These are phyloP conservation scores for Stenopsyche tienmushanensis DNA, from an alignment of 1,140 invertebrate species.

Conservation along the genomic window DNA sequence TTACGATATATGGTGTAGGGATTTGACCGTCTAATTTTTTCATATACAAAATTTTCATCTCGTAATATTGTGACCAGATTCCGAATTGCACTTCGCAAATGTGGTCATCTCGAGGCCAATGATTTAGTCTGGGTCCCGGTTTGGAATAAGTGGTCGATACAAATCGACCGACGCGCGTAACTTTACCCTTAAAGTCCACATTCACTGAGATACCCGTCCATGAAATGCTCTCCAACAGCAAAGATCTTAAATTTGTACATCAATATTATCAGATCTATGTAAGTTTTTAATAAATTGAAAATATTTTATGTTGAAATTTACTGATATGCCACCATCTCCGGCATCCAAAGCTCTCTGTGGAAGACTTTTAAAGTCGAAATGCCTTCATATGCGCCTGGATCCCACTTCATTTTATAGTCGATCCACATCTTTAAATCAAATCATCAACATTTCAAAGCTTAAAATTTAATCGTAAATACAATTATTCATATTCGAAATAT, in stretches of 20 bases:
- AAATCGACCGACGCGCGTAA: neutral
- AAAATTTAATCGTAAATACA: too few relatives aligned
- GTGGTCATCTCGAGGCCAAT: constrained; percentile 35
- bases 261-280: too few relatives aligned
- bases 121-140: neutral
- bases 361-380: constrained; percentile 44
- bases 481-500: too few relatives aligned
- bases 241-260: too few relatives aligned
- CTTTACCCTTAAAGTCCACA: too few relatives aligned
- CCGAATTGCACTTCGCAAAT: constrained; percentile 27
- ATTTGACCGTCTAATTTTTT: too few relatives aligned
- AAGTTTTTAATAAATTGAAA: neutral
- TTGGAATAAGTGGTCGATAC: neutral
- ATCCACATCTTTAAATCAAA: too few relatives aligned
- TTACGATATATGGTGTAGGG: neutral
- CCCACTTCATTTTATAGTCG: constrained; percentile 49
- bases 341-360: constrained; percentile 49
- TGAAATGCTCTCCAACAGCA: too few relatives aligned
- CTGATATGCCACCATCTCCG: constrained; percentile 50
- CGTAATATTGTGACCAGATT: constrained; percentile 17
- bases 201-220: too few relatives aligned
- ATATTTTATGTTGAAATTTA: constrained; percentile 38
- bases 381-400: constrained; percentile 45
- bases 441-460: too few relatives aligned
- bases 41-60: neutral